A percentile compares a stretch with the other conserved stretches of the same genome.
Evolutionary conservation across 53 echinoderm and acorn worm species (phyloP).

Genomic region (Holothuria leucospilota): DNA sequence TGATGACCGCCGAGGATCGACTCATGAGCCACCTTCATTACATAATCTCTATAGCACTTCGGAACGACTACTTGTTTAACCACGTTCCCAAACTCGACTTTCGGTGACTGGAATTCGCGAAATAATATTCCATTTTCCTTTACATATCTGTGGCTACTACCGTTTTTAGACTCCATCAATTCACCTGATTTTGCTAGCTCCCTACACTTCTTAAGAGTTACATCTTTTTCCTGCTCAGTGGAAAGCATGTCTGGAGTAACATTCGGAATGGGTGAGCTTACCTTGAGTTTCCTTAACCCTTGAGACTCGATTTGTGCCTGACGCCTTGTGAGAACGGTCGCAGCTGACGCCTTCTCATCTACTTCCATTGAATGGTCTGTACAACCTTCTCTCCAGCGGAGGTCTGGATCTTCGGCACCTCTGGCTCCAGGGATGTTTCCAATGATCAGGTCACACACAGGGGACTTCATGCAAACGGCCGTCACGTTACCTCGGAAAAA

Average conservation of each 20-base stretch:
- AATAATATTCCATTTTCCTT: background rate
- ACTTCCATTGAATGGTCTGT: background rate
- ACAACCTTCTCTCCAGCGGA: too few species aligned
- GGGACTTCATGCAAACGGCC: conserved; percentile 38
- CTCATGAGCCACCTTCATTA: conserved; percentile 53
- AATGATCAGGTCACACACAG: conserved; percentile 43
- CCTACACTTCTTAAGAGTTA: background rate
- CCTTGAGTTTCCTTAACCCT: background rate
- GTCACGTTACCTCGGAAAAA: conserved; percentile 36
- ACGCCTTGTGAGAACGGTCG: conserved; percentile 58
- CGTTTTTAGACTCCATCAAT: background rate
- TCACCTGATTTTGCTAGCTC: background rate
- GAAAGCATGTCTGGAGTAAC: conserved; percentile 38
- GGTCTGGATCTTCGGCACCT: conserved; percentile 33
- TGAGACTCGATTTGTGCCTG: conserved; percentile 16
- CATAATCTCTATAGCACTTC: background rate
- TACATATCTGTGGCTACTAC: too few species aligned
- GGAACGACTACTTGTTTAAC: conserved; percentile 45
- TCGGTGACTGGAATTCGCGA: conserved; percentile 46
- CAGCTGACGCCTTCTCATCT: background rate
- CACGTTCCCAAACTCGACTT: background rate
- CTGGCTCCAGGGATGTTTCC: conserved; percentile 39
- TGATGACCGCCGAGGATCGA: conserved; percentile 55
- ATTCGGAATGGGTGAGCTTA: background rate
- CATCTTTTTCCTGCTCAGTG: conserved; percentile 13